phyloP scores from a whole-genome alignment of 1,140 invertebrate species.

The Drosophila pruinosa region DNA sequence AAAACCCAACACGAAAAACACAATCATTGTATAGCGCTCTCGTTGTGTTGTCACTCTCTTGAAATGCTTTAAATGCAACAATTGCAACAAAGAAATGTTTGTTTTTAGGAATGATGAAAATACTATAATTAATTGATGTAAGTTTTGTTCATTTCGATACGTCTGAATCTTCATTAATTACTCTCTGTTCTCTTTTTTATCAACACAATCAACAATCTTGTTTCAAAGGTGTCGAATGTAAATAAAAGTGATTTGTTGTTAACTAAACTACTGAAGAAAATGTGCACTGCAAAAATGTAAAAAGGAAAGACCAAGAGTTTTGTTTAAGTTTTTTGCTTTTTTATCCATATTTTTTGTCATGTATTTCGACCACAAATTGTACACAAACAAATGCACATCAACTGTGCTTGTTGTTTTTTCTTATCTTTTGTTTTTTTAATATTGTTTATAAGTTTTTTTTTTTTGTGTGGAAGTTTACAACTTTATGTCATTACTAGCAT shows the following conservation, averaged over 20 bases:
- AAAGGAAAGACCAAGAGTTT: conserved; percentile 13
- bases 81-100: conserved; percentile 52
- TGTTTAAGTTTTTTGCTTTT: conserved; percentile 23
- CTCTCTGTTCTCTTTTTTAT: conserved; percentile 16
- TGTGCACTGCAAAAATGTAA: conserved; percentile 9
- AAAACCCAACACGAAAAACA: conserved; percentile 17
- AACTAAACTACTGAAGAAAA: conserved; percentile 14
- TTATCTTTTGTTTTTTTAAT: conserved; percentile 31
- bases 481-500: conserved; percentile 21
- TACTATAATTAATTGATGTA: conserved; percentile 13
- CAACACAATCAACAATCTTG: conserved; percentile 42
- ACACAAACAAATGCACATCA: conserved; percentile 59
- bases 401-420: conserved; percentile 42
- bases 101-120: conserved; percentile 34
- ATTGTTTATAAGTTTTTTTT: conserved; percentile 32
- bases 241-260: conserved; percentile 70
- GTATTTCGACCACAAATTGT: conserved; percentile 52
- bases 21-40: conserved; percentile 61
- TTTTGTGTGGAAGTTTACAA: conserved; percentile 66
- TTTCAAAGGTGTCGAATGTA: conserved; percentile 41
- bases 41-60: conserved; percentile 25
- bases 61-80: conserved; percentile 75
- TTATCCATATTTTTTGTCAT: conserved; percentile 68
- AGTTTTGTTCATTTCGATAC: conserved; percentile 34
- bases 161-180: conserved; percentile 31